A percentile compares a stretch with the other conserved stretches of the same genome.
Conservation (phyloP, 2,113 vertebrate genomes). For the Ivindomyrus marchei region DNA sequence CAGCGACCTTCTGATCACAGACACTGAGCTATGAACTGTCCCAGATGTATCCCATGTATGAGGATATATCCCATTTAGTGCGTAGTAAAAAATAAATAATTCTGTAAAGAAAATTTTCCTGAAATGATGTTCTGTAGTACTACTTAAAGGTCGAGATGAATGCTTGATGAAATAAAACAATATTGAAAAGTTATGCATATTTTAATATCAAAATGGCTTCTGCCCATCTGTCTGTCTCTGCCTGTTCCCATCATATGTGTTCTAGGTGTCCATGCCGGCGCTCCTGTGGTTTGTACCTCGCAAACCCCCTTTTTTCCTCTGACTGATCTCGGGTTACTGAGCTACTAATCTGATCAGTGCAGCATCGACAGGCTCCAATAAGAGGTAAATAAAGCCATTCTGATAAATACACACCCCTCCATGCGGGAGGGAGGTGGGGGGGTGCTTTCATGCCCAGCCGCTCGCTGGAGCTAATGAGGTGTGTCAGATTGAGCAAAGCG, state of each 20-base stretch:
- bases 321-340: neutral
- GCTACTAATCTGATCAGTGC: neutral
- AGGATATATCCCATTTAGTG: neutral
- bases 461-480: slow-evolving; percentile 35
- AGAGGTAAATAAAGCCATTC: neutral
- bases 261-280: neutral
- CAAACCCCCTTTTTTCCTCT: neutral
- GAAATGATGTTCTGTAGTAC: neutral
- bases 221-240: slow-evolving; percentile 21
- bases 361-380: neutral
- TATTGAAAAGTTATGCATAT: neutral
- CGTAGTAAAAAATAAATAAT: neutral
- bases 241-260: neutral
- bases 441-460: slow-evolving; percentile 13
- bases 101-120: neutral
- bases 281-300: neutral
- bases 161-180: neutral
- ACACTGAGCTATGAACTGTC: neutral
- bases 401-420: neutral
- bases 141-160: neutral
- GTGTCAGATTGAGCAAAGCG: slow-evolving; percentile 40
- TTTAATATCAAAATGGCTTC: neutral
- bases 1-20: neutral
- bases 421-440: too few species aligned
- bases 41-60: neutral